Conservation (phyloP, 2,888 invertebrate genomes). For the Endotricha flammealis region DNA sequence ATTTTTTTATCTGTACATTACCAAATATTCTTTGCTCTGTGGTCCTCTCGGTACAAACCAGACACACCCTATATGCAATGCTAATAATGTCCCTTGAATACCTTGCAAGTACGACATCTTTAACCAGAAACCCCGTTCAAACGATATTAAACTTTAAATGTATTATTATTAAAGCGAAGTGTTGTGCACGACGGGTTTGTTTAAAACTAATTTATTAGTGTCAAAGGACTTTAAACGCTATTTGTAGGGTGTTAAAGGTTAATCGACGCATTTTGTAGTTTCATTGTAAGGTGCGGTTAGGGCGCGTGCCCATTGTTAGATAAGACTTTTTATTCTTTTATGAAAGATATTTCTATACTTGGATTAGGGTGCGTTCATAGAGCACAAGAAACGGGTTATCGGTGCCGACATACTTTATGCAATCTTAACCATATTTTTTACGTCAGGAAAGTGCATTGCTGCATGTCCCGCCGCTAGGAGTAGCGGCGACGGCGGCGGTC, state of each 20-base stretch:
- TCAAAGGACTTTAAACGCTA: conserved; percentile 49
- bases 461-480: no score
- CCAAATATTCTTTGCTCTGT: no score
- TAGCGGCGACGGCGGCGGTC: no score
- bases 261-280: conserved; percentile 34
- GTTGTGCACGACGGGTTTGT: neutral
- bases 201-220: conserved; percentile 23
- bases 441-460: no score
- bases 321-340: no score
- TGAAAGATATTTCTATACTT: no score
- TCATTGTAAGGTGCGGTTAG: neutral
- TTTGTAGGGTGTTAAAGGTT: conserved; percentile 38
- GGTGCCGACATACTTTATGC: no score
- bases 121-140: neutral
- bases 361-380: no score
- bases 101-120: neutral
- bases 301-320: neutral
- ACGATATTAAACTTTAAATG: neutral
- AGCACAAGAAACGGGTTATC: no score
- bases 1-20: no score
- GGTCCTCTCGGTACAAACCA: conserved; percentile 6
- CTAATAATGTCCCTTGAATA: conserved; percentile 9
- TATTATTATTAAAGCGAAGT: neutral
- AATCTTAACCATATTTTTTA: no score
- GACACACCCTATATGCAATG: conserved; percentile 14